A percentile compares a stretch with the other conserved stretches of the same genome.
phyloP scores from a whole-genome alignment of 2,797 vertebrate genomes.

The Poeciliopsis presidionis region DNA sequence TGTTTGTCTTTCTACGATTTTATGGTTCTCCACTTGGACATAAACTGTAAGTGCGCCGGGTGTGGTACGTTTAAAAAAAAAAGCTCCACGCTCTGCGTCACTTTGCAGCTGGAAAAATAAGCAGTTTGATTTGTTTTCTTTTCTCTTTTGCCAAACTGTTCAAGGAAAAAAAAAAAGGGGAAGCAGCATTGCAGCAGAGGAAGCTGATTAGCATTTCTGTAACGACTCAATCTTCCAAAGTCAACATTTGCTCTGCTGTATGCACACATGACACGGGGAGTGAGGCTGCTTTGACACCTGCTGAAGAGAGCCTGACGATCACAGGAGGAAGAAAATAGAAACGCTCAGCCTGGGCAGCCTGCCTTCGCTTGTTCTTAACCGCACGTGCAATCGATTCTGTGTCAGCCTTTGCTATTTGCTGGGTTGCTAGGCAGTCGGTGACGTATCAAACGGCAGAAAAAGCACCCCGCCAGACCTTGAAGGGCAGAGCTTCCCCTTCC shows the following conservation, averaged over 20 bases:
- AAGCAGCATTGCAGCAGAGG: constrained; percentile 41
- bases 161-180: constrained; percentile 29
- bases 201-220: constrained; percentile 27
- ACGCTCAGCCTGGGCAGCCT: background rate
- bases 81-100: fast-evolving
- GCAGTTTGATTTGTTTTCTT: background rate
- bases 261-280: background rate
- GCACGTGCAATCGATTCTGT: background rate
- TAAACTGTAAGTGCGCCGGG: background rate
- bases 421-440: constrained; percentile 5
- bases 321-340: background rate
- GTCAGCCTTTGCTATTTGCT: background rate
- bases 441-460: constrained; percentile 18
- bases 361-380: constrained; percentile 7
- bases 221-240: background rate
- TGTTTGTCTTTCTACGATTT: background rate
- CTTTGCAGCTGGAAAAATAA: background rate
- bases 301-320: background rate
- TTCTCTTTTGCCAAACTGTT: background rate
- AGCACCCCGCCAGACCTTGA: background rate
- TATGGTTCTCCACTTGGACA: background rate
- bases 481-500: constrained; percentile 53
- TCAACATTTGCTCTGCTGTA: background rate
- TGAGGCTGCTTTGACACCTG: background rate
- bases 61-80: background rate